phyloP scores from a whole-genome alignment of 2,797 vertebrate species.

The Rhynchonycteris naso region DNA sequence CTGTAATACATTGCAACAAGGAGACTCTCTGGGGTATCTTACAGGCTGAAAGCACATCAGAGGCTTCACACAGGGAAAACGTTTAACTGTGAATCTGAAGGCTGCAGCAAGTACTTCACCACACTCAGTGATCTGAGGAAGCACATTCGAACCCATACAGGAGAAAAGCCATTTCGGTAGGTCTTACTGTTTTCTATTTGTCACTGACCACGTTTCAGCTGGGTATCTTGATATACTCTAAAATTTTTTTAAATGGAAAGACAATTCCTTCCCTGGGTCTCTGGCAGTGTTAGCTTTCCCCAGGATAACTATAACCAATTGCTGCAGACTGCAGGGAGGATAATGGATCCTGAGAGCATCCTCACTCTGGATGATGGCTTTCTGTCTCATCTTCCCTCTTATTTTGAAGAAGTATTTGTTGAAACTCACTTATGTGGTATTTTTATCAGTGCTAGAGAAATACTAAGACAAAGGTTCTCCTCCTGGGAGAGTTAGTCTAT shows the following conservation, averaged over 20 bases:
- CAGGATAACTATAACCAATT: neutral
- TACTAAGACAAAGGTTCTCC: neutral
- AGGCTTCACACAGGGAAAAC: slow-evolving; percentile 99
- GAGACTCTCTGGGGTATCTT: slow-evolving; percentile 48
- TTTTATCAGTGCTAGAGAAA: slow-evolving; percentile 27
- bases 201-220: neutral
- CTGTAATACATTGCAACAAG: neutral
- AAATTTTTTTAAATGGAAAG: neutral
- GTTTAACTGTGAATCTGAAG: slow-evolving; percentile 99
- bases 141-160: slow-evolving; percentile 99
- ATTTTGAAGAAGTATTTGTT: neutral
- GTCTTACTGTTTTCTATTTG: slow-evolving; percentile 58
- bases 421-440: neutral
- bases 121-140: slow-evolving; percentile 99
- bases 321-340: neutral
- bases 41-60: slow-evolving; percentile 98
- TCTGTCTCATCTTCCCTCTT: neutral
- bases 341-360: neutral
- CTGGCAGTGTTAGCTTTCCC: neutral
- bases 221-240: neutral
- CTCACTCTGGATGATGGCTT: neutral
- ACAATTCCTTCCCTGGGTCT: neutral
- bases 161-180: slow-evolving; percentile 99
- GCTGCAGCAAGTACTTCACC: slow-evolving; percentile 99
- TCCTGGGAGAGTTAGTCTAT: neutral